These are phyloP conservation scores for Gymnogyps californianus DNA, from an alignment of 2,113 vertebrate species.

Conservation along the genomic window DNA sequence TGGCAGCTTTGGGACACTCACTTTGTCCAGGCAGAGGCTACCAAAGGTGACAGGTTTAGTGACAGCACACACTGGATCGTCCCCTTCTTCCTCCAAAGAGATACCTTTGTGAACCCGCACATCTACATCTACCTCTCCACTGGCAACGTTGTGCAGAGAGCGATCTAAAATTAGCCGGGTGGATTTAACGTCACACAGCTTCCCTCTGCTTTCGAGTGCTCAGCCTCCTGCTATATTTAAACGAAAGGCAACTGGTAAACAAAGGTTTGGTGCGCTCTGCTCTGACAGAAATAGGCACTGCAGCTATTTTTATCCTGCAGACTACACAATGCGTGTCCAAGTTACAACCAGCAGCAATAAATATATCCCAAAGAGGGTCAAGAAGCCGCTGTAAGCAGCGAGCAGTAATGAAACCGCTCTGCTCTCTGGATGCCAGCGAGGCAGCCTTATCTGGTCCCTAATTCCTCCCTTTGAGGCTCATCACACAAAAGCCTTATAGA, in stretches of 20 bases:
- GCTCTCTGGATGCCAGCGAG: neutral
- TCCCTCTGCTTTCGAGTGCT: constrained; percentile 41
- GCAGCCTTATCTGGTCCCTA: neutral
- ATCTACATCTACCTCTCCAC: neutral
- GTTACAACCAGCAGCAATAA: constrained; percentile 36
- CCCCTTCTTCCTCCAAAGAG: neutral
- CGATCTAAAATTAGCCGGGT: constrained; percentile 17
- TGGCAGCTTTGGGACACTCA: neutral
- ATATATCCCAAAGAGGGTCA: constrained; percentile 14
- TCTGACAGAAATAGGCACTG: constrained; percentile 56
- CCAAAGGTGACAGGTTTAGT: neutral
- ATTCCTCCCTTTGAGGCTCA: constrained; percentile 2
- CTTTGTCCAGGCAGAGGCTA: neutral
- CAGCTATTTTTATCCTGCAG: constrained; percentile 56
- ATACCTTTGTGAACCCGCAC: neutral
- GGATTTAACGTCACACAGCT: neutral
- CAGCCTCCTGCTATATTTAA: constrained; percentile 45
- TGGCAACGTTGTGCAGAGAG: neutral
- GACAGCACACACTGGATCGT: neutral
- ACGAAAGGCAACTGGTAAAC: constrained; percentile 39
- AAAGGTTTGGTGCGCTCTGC: constrained; percentile 26
- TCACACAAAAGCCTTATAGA: neutral
- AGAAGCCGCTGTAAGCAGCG: neutral
- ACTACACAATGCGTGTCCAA: neutral
- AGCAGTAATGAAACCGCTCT: neutral